Percentiles rank a stretch among this genome's conserved stretches.
Evolutionary conservation across 2,797 vertebrate genomes (phyloP).

Genomic region (Spinus pinus): DNA sequence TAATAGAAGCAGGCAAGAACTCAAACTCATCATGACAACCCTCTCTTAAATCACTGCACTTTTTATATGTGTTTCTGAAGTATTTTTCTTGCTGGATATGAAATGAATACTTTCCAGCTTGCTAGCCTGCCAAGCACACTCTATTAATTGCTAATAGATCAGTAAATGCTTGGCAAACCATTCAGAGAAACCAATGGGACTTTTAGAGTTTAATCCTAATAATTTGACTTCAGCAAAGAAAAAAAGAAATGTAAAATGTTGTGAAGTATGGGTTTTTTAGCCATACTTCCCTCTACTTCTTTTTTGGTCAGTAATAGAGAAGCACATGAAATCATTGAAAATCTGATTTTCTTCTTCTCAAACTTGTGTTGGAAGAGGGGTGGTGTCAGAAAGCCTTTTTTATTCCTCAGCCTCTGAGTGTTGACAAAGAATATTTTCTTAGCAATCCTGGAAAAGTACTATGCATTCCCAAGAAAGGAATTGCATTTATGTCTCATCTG

Average conservation of each 20-base stretch:
- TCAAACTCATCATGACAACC: neutral
- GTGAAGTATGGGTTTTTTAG: neutral
- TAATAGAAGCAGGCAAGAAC: neutral
- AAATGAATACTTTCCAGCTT: neutral
- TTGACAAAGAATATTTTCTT: neutral
- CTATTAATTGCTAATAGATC: slow-evolving; percentile 17
- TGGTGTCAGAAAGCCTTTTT: neutral
- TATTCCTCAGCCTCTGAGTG: neutral
- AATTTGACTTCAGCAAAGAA: neutral
- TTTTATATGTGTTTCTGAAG: neutral
- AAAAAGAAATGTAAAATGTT: neutral
- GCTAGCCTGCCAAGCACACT: neutral
- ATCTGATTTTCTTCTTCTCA: neutral
- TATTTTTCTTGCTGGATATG: neutral
- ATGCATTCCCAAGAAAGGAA: neutral
- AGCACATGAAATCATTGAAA: neutral
- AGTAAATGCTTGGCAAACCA: neutral
- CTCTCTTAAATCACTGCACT: neutral
- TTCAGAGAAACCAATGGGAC: neutral
- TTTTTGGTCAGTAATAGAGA: neutral
- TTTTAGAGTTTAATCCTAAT: neutral
- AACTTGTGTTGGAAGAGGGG: neutral
- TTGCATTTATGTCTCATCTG: neutral
- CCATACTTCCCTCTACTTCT: neutral
- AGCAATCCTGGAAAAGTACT: neutral